A percentile compares a stretch with the other conserved stretches of the same genome.
These are phyloP conservation scores for Tokudaia tokunoshimensis DNA, from an alignment of 2,797 vertebrate species.

Conservation along the genomic window DNA sequence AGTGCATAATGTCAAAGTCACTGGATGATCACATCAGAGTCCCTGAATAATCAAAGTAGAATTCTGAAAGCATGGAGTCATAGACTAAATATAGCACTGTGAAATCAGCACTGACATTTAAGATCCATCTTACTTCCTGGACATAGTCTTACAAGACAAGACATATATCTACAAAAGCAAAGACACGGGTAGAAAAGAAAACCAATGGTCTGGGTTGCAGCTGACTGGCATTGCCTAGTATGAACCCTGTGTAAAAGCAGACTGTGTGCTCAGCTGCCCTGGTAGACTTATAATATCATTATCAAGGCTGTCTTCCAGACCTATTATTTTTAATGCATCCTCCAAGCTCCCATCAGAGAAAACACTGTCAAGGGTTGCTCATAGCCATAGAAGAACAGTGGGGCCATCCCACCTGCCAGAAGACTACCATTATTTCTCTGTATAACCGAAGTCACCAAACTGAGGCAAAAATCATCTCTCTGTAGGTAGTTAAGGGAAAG, in stretches of 20 bases:
- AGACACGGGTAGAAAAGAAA: neutral
- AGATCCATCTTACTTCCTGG: neutral
- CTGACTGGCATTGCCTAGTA: fast-evolving
- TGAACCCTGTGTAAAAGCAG: neutral
- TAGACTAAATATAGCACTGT: neutral
- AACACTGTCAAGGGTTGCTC: neutral
- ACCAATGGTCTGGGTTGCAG: neutral
- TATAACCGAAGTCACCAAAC: neutral
- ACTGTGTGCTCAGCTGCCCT: neutral
- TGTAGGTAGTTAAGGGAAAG: neutral
- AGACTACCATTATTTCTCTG: too few species aligned
- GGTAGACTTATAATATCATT: neutral
- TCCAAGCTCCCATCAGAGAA: neutral
- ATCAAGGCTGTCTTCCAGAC: neutral
- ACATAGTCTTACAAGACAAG: neutral
- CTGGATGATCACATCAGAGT: neutral
- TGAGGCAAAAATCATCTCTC: neutral
- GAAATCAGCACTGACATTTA: slow-evolving; percentile 1
- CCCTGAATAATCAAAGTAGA: neutral
- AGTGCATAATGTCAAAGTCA: neutral
- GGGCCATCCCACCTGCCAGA: too few species aligned
- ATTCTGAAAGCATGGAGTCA: neutral
- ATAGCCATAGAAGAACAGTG: neutral
- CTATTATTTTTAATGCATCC: neutral
- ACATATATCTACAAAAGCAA: neutral